Evolutionary conservation across 1,140 invertebrate species (phyloP), one percentile per base, ranked within the genome.

Genomic region (Pectinophora gossypiella): DNA sequence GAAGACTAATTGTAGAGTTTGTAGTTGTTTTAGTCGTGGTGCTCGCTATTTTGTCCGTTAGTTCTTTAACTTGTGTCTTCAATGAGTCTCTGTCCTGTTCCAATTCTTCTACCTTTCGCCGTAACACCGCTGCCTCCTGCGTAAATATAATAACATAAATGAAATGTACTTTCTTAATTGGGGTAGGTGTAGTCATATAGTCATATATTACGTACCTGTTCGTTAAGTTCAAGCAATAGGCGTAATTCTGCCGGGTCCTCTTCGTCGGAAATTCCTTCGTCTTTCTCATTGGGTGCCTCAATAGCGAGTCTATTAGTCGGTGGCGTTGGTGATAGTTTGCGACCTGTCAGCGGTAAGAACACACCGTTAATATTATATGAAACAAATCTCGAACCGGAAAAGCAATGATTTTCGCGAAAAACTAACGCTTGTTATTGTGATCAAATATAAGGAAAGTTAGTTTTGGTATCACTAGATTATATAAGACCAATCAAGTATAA

Each of bases 161-260:
- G n/a, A n/a, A n/a, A n/a, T n/a, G n/a, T n/a, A n/a, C n/a, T n/a
- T n/a, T n/a, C n/a, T n/a, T n/a, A n/a, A n/a, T n/a, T n/a, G n/a
- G n/a, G n/a, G n/a, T n/a, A n/a, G n/a, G n/a, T n/a, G n/a, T n/a
- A n/a, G n/a, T n/a, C n/a, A n/a, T n/a, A n/a, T n/a, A n/a, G n/a
- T n/a, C n/a, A n/a, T n/a, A n/a, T 12, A 44, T 67, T 44, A 44
- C 52, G 13, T 73, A 87, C 90, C 83, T 94, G 93, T 88, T 98
- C 96, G 68, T 94, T 94, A n/a, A 98, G 86, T 81, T 97, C 96
- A 22, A 97, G 79, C 56, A 96, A 92, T 20, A 97, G 87, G 64
- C 94, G 91, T 38, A 95, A 72, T 69, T 95, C 94, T 21, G 91
- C 90, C 7, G 92, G 90, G 78, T 95, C 94, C 61, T 95, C 94